Evolutionary conservation across 2,113 vertebrate genomes (phyloP).

Genomic region (Saguinus midas): DNA sequence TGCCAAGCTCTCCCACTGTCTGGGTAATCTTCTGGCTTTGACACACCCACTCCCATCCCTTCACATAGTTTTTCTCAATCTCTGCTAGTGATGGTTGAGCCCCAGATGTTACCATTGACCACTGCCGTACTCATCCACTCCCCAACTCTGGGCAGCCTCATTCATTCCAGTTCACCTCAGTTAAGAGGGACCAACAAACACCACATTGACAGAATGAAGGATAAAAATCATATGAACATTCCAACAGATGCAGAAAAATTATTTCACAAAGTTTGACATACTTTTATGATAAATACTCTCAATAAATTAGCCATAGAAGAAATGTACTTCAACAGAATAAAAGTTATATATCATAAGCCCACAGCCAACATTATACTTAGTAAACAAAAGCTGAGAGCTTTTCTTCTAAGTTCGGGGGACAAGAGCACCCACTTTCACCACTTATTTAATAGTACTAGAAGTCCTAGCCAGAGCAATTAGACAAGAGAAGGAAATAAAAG

Average conservation of each 20-base stretch:
- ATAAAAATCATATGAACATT: background rate
- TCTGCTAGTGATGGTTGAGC: background rate
- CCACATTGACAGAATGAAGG: background rate
- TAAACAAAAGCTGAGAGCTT: background rate
- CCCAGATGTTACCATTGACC: too few species aligned
- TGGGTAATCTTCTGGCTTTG: background rate
- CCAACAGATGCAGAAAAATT: background rate
- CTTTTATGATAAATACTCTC: background rate
- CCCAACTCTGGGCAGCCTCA: background rate
- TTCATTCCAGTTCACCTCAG: background rate
- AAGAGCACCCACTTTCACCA: too few species aligned
- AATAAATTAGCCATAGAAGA: background rate
- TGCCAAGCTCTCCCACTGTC: background rate
- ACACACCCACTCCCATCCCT: fast-evolving
- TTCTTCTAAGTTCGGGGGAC: background rate
- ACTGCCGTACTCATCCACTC: background rate
- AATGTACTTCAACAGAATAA: background rate
- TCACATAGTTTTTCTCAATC: background rate
- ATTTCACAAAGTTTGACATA: background rate
- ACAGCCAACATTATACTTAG: background rate
- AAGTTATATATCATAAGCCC: background rate
- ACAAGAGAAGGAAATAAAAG: background rate
- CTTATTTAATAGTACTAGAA: background rate
- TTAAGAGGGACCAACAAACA: background rate
- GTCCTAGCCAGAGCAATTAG: background rate